phyloP scores from a whole-genome alignment of 30 jellyfish, hydroid and myxozoan species.

The Phacellophora camtschatica region DNA sequence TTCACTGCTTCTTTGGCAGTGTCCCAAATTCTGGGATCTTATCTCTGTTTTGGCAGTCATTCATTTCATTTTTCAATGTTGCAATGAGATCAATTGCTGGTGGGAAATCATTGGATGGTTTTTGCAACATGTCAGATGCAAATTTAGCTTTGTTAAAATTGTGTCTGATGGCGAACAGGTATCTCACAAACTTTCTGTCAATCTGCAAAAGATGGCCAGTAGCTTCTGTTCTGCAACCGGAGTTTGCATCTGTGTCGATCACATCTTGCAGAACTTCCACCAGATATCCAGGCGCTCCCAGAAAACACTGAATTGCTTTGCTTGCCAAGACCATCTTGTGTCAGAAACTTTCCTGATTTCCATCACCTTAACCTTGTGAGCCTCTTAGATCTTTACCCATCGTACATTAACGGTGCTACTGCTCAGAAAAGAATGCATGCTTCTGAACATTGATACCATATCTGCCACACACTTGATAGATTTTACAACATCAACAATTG shows the following conservation, averaged over 20 bases:
- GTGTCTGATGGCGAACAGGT: slow-evolving; percentile 31
- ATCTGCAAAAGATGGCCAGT: slow-evolving; percentile 11
- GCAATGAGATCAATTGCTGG: neutral
- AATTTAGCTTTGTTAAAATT: slow-evolving; percentile 3
- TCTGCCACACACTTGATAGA: neutral
- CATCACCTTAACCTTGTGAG: neutral
- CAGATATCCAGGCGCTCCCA: slow-evolving; percentile 35
- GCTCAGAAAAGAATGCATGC: slow-evolving; percentile 39
- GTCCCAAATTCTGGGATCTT: neutral
- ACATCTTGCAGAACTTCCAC: slow-evolving; percentile 34
- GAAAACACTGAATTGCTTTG: slow-evolving; percentile 43
- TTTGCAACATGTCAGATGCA: slow-evolving; percentile 25
- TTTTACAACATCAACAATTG: slow-evolving; percentile 14
- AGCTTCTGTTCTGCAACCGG: slow-evolving; percentile 19
- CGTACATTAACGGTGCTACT: slow-evolving; percentile 24
- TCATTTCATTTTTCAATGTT: slow-evolving; percentile 11
- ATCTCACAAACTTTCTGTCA: slow-evolving; percentile 25
- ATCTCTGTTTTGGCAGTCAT: neutral
- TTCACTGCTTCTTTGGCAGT: slow-evolving; percentile 16
- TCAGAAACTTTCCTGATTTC: slow-evolving; percentile 46
- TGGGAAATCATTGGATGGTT: slow-evolving; percentile 9
- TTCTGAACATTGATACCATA: slow-evolving; percentile 12
- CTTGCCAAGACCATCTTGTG: slow-evolving; percentile 69
- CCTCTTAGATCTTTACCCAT: slow-evolving; percentile 35
- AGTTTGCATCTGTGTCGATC: neutral